Conservation (phyloP, 1,140 invertebrate genomes). For the Leptinotarsa undecemlineata region DNA sequence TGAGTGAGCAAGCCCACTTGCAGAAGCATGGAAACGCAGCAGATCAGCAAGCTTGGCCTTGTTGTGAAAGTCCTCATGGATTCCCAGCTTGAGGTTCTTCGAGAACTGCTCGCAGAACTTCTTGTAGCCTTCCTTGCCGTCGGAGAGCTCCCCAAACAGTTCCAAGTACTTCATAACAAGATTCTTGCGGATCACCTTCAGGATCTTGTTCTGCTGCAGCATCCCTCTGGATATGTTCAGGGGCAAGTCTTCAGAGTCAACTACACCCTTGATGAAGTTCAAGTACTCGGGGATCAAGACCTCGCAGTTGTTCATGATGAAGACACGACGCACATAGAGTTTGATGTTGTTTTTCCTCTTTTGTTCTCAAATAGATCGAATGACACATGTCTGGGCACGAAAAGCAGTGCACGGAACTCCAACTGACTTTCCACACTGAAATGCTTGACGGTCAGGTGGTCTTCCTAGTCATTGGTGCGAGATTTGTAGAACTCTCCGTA, state of each 20-base stretch:
- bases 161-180: slow-evolving; percentile 98
- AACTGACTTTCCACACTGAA: slow-evolving; percentile 98
- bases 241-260: slow-evolving; percentile 97
- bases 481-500: slow-evolving; percentile 99
- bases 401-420: slow-evolving; percentile 95
- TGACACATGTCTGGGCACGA: slow-evolving; percentile 91
- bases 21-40: slow-evolving; percentile 90
- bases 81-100: slow-evolving; percentile 96
- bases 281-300: slow-evolving; percentile 98
- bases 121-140: neutral
- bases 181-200: slow-evolving; percentile 98
- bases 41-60: slow-evolving; percentile 91
- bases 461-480: slow-evolving; percentile 98
- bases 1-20: slow-evolving; percentile 88
- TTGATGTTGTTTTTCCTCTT: slow-evolving; percentile 99
- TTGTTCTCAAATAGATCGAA: slow-evolving; percentile 99
- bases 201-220: slow-evolving; percentile 97
- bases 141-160: slow-evolving; percentile 68
- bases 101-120: neutral
- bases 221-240: slow-evolving; percentile 98
- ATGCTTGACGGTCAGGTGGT: slow-evolving; percentile 97
- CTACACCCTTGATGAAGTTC: slow-evolving; percentile 96
- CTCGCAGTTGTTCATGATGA: slow-evolving; percentile 99
- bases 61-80: slow-evolving; percentile 96
- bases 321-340: slow-evolving; percentile 93